Conservation (phyloP, 2,888 invertebrate genomes). For the Drosophila mimica region DNA sequence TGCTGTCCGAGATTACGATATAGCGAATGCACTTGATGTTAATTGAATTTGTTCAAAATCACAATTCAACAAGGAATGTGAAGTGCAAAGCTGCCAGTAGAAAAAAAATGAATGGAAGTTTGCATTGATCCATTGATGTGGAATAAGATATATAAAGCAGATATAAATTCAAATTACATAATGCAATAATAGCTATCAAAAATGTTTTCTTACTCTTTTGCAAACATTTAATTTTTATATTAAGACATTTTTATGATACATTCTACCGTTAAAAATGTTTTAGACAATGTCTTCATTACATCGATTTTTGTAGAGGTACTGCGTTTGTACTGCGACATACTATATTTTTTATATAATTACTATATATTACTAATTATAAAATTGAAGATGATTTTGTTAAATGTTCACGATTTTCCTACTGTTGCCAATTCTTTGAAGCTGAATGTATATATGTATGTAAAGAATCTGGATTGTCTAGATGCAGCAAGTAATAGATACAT, state of each 20-base stretch:
- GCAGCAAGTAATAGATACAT: neutral
- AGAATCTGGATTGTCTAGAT: neutral
- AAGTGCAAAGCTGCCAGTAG: conserved; percentile 9
- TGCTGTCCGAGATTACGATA: conserved; percentile 59
- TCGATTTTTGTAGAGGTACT: neutral
- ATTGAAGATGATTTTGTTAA: neutral
- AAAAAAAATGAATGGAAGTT: conserved; percentile 7
- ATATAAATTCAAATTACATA: too few relatives aligned
- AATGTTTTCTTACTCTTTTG: neutral
- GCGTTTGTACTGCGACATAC: neutral
- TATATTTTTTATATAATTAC: neutral
- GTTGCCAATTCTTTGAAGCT: neutral
- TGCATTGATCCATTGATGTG: neutral
- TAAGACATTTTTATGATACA: neutral
- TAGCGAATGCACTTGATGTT: conserved; percentile 58
- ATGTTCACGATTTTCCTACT: neutral
- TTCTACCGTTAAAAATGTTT: too few relatives aligned
- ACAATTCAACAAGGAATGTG: conserved; percentile 23
- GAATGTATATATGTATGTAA: too few relatives aligned
- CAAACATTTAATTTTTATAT: neutral
- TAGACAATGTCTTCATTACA: neutral
- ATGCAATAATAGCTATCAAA: neutral
- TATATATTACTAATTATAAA: neutral
- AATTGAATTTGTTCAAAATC: conserved; percentile 38
- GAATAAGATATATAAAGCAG: neutral